Evolutionary conservation across 2,888 invertebrate genomes (phyloP).

Genomic region (Cryptocheilus praepositus): DNA sequence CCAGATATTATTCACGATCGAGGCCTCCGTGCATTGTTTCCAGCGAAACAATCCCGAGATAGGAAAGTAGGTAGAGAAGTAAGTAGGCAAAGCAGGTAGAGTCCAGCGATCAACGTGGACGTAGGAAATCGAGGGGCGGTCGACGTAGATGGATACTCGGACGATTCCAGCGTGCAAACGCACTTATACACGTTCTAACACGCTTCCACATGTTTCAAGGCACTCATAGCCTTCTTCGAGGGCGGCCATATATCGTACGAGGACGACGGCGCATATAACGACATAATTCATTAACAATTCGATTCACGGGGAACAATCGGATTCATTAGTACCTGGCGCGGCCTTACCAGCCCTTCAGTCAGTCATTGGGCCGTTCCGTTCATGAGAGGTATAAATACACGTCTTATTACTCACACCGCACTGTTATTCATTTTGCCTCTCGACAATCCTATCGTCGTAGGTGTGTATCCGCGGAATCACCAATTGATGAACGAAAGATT

Average conservation of each 20-base stretch:
- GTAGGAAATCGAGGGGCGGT: constrained; percentile 39
- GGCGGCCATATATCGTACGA: constrained; percentile 18
- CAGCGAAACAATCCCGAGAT: constrained; percentile 40
- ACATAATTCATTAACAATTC: constrained; percentile 72
- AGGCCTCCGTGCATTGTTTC: constrained; percentile 48
- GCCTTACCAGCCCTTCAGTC: constrained; percentile 35
- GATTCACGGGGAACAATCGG: constrained; percentile 71
- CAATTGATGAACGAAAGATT: constrained; percentile 47
- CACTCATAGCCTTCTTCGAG: constrained; percentile 4
- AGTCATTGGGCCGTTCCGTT: constrained; percentile 39
- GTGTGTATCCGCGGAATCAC: constrained; percentile 48
- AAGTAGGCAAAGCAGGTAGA: constrained; percentile 1
- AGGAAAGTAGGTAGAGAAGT: constrained; percentile 33
- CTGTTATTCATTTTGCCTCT: constrained; percentile 60
- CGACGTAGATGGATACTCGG: constrained; percentile 48
- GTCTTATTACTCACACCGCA: constrained; percentile 56
- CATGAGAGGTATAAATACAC: constrained; percentile 57
- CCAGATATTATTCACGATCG: constrained; percentile 58
- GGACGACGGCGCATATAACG: constrained; percentile 47
- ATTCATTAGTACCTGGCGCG: constrained; percentile 65
- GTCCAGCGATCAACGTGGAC: constrained; percentile 27
- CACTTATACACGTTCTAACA: constrained; percentile 1
- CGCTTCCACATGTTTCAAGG: constrained; percentile 20
- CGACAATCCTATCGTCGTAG: constrained; percentile 46
- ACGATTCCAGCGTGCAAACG: constrained; percentile 23